A percentile compares a stretch with the other conserved stretches of the same genome.
phyloP scores from a whole-genome alignment of 2,113 vertebrate species.

The Python bivittatus region DNA sequence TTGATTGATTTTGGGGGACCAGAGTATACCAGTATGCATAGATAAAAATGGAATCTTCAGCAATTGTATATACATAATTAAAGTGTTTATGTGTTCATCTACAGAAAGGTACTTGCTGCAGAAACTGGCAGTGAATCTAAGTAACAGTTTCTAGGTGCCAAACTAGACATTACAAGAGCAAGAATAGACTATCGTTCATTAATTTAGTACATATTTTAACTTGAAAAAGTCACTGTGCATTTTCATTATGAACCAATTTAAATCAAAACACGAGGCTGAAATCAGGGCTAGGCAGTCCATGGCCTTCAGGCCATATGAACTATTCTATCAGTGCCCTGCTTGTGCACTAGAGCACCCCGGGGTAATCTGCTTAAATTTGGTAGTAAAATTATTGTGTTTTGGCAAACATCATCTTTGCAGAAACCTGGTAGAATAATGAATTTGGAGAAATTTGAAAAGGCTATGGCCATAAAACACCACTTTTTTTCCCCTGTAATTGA shows the following conservation, averaged over 20 bases:
- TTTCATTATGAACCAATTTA: background rate
- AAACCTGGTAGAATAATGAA: background rate
- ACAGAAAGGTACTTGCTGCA: background rate
- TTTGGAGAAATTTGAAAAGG: background rate
- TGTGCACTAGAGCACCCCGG: background rate
- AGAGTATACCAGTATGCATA: background rate
- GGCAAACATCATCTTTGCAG: background rate
- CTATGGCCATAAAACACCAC: background rate
- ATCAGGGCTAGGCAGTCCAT: background rate
- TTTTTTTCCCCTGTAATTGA: background rate
- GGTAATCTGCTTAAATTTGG: background rate
- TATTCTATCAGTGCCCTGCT: background rate
- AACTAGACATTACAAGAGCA: background rate
- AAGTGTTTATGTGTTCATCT: background rate
- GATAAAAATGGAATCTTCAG: background rate
- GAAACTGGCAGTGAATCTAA: background rate
- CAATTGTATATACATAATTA: background rate
- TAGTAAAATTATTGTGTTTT: background rate
- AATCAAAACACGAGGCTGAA: background rate
- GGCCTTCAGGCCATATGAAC: background rate
- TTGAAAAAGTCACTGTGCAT: background rate
- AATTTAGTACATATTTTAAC: background rate
- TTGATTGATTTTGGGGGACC: background rate
- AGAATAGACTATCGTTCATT: background rate
- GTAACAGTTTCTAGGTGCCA: background rate